Evolutionary conservation across 1,140 invertebrate genomes (phyloP).

Genomic region (Oreohelix idahoensis): DNA sequence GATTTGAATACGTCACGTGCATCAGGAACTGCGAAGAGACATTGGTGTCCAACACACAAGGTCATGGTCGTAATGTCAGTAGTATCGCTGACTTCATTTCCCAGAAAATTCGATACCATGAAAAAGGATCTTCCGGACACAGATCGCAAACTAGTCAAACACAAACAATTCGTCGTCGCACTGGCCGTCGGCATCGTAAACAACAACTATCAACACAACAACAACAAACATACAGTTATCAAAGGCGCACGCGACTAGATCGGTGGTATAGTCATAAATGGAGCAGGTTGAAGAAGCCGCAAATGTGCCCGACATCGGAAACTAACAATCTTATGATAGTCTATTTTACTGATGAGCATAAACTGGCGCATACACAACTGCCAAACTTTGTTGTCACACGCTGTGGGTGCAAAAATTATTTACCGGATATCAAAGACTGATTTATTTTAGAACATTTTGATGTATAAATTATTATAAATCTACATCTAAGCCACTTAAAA

Average conservation of each 20-base stretch:
- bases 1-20: background rate
- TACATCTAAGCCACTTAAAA: no score
- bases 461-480: no score
- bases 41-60: background rate
- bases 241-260: background rate
- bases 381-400: slow-evolving; percentile 6
- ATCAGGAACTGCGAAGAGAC: background rate
- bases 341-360: slow-evolving; percentile 1
- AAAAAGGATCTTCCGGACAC: no score
- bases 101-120: background rate
- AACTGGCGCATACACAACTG: background rate
- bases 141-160: background rate
- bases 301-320: background rate
- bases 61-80: background rate
- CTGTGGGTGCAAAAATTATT: slow-evolving; percentile 1
- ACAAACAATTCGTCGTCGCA: background rate
- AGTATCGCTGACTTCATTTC: background rate
- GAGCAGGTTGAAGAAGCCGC: background rate
- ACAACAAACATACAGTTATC: background rate
- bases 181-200: background rate
- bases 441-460: background rate
- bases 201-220: background rate
- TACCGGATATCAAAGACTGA: background rate
- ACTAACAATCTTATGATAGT: background rate
- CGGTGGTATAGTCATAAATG: background rate